A percentile compares a stretch with the other conserved stretches of the same genome.
These are phyloP conservation scores for Stictonetta naevosa DNA, from an alignment of 2,113 vertebrate species.

Conservation along the genomic window DNA sequence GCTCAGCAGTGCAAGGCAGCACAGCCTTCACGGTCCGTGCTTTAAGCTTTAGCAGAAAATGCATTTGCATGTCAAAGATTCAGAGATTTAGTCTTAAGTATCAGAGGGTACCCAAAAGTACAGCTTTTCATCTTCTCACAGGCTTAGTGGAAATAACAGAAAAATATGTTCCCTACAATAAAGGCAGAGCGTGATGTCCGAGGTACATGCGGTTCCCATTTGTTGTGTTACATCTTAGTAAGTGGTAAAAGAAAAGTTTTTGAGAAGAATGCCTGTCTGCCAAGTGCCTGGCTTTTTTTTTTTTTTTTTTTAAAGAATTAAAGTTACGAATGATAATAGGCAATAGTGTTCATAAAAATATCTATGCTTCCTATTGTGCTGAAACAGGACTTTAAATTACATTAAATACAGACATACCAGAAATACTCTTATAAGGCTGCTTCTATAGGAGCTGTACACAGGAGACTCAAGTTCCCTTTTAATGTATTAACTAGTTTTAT, in stretches of 20 bases:
- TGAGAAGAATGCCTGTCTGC: not conserved
- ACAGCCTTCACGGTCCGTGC: not conserved
- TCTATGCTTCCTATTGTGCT: not conserved
- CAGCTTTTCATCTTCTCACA: not conserved
- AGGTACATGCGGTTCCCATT: rapidly evolving
- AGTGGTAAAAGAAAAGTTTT: not conserved
- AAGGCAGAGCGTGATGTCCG: not conserved
- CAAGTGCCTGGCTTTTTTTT: not conserved
- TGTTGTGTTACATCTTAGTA: not conserved
- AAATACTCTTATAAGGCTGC: not conserved
- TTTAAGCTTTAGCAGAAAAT: not conserved
- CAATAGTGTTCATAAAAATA: not conserved
- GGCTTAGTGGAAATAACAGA: not conserved
- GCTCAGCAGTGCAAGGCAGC: not conserved
- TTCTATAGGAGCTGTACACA: not conserved
- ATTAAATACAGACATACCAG: not conserved
- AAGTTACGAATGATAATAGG: not conserved
- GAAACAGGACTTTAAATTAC: not conserved
- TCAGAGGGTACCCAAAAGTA: not conserved
- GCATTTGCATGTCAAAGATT: not conserved
- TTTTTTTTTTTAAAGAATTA: not conserved
- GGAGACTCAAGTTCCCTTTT: not conserved
- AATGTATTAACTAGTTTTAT: not conserved
- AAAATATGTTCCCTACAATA: not conserved
- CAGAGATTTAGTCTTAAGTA: not conserved